Conservation (phyloP, 2,113 vertebrate genomes). For the Myotis yumanensis region DNA sequence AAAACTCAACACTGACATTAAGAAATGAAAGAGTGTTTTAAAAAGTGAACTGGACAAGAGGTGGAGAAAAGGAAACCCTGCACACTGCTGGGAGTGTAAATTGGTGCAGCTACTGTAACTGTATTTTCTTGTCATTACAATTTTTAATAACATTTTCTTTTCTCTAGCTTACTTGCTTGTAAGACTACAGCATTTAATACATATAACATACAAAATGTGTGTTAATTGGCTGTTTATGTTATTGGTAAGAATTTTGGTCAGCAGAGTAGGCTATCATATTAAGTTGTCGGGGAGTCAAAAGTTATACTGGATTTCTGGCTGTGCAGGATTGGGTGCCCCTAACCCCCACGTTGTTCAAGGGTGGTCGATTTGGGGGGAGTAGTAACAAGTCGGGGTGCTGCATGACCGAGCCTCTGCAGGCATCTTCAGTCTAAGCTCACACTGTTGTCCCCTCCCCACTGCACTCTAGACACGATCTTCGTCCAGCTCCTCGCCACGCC, state of each 20-base stretch:
- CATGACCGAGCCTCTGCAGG: neutral
- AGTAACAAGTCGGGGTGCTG: neutral
- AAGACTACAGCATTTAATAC: neutral
- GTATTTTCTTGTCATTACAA: neutral
- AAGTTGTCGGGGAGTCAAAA: neutral
- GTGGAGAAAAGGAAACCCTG: neutral
- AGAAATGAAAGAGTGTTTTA: neutral
- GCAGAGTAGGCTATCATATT: neutral
- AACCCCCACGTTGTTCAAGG: too few species aligned
- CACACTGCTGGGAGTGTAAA: neutral
- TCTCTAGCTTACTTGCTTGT: neutral
- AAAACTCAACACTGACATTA: neutral
- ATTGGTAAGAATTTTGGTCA: neutral
- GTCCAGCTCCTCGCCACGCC: neutral
- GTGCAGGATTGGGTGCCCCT: neutral
- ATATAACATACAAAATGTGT: neutral
- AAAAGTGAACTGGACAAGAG: neutral
- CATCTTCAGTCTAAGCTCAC: neutral
- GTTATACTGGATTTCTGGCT: neutral
- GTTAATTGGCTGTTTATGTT: neutral
- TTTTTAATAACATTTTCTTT: neutral
- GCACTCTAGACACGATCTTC: neutral
- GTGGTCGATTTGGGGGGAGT: neutral
- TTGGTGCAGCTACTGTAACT: too few species aligned
- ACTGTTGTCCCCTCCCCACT: neutral